Evolutionary conservation across 2,797 vertebrate genomes (phyloP).

Genomic region (Lacerta bilineata): DNA sequence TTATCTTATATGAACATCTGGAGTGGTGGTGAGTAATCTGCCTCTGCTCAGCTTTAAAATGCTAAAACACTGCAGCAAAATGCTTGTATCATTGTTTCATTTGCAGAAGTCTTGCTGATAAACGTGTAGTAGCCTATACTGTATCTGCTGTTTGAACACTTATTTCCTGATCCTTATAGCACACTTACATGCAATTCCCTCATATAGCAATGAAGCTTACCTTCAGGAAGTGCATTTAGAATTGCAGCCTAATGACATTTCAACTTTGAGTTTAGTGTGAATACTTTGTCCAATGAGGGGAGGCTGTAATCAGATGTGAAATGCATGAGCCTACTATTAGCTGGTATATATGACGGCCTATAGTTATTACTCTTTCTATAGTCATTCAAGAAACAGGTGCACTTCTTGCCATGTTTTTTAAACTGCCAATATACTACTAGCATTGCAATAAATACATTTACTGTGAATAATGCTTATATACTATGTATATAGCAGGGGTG

Average conservation of each 20-base stretch:
- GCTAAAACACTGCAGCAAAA: background rate
- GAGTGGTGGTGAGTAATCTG: no score
- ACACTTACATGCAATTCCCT: background rate
- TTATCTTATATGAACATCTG: no score
- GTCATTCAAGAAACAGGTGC: background rate
- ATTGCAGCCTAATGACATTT: background rate
- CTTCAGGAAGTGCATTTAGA: background rate
- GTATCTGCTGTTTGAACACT: background rate
- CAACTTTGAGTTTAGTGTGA: background rate
- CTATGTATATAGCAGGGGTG: background rate
- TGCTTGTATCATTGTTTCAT: background rate
- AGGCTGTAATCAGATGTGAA: background rate
- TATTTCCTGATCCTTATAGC: background rate
- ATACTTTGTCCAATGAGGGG: background rate
- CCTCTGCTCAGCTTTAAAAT: background rate
- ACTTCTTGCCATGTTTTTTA: background rate
- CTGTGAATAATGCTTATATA: constrained; percentile 2
- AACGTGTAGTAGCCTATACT: background rate
- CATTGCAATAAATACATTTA: background rate
- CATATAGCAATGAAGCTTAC: background rate
- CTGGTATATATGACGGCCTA: background rate
- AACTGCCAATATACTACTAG: background rate
- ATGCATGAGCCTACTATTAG: background rate
- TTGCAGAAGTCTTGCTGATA: background rate
- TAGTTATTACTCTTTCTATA: background rate